Evolutionary conservation across 2,797 vertebrate genomes (phyloP).

Genomic region (Sebastes goodei): DNA sequence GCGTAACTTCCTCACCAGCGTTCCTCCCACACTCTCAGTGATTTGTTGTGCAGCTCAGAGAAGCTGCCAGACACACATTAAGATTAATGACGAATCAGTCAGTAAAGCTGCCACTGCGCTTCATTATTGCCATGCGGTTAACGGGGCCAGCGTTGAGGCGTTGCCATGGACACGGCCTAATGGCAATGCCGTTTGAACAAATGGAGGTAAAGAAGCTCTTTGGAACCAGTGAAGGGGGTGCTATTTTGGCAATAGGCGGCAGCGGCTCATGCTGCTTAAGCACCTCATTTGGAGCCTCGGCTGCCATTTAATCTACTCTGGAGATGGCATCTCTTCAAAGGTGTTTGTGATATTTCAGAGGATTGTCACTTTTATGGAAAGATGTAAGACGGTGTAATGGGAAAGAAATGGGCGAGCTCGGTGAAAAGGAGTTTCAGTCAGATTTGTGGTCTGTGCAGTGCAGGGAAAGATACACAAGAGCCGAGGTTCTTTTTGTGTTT

Average conservation of each 20-base stretch:
- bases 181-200: constrained; percentile 63
- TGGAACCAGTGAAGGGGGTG: constrained; percentile 58
- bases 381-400: constrained; percentile 46
- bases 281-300: constrained; percentile 65
- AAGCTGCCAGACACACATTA: constrained; percentile 61
- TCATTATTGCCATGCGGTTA: constrained; percentile 66
- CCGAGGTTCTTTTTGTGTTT: neutral
- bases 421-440: constrained; percentile 1
- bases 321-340: constrained; percentile 63
- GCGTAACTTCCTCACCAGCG: constrained; percentile 16
- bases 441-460: neutral
- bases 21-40: constrained; percentile 20
- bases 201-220: constrained; percentile 67
- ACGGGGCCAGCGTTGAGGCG: constrained; percentile 60
- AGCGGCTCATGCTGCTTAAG: constrained; percentile 71
- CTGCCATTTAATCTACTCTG: constrained; percentile 63
- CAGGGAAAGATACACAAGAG: constrained; percentile 6
- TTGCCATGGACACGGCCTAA: constrained; percentile 74
- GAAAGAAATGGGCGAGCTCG: constrained; percentile 26
- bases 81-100: constrained; percentile 71
- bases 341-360: constrained; percentile 63
- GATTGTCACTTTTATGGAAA: constrained; percentile 58
- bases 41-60: constrained; percentile 54
- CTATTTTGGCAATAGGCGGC: constrained; percentile 63
- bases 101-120: constrained; percentile 64